Conservation (phyloP, 2,888 invertebrate species). For the Agrilus cyanescens region DNA sequence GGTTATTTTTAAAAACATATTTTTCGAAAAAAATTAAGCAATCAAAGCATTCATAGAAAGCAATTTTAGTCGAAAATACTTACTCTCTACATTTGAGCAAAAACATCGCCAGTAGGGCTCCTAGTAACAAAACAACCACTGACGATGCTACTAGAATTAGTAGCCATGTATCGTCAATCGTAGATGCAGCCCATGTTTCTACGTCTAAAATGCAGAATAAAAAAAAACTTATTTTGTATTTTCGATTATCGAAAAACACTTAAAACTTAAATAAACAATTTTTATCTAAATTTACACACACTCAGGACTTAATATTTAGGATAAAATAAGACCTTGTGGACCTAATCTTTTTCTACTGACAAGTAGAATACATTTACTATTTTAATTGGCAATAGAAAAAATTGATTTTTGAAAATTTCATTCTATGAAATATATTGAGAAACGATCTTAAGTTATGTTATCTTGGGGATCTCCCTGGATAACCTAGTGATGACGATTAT, state of each 20-base stretch:
- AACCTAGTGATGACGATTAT: too few species aligned
- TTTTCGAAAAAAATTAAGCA: not conserved
- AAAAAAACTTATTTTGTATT: not conserved
- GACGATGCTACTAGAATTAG: conserved; percentile 68
- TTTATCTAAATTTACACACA: too few species aligned
- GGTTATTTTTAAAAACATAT: not conserved
- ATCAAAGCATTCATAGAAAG: not conserved
- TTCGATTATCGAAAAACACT: not conserved
- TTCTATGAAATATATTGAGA: too few species aligned
- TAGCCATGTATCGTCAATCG: conserved; percentile 72
- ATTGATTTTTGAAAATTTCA: too few species aligned
- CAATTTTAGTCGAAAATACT: conserved; percentile 31
- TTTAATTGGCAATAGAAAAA: too few species aligned
- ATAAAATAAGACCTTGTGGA: too few species aligned
- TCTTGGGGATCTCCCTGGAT: too few species aligned
- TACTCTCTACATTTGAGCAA: conserved; percentile 76
- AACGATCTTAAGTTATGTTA: too few species aligned
- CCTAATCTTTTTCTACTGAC: too few species aligned
- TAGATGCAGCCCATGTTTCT: conserved; percentile 46
- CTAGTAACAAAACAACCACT: conserved; percentile 66
- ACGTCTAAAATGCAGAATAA: conserved; percentile 24
- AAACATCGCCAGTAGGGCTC: conserved; percentile 64
- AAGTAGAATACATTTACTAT: too few species aligned
- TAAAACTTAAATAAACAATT: not conserved
- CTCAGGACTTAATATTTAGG: too few species aligned